A percentile compares a stretch with the other conserved stretches of the same genome.
Evolutionary conservation across 2,888 invertebrate species (phyloP).

Genomic region (Xanthia icteritia): DNA sequence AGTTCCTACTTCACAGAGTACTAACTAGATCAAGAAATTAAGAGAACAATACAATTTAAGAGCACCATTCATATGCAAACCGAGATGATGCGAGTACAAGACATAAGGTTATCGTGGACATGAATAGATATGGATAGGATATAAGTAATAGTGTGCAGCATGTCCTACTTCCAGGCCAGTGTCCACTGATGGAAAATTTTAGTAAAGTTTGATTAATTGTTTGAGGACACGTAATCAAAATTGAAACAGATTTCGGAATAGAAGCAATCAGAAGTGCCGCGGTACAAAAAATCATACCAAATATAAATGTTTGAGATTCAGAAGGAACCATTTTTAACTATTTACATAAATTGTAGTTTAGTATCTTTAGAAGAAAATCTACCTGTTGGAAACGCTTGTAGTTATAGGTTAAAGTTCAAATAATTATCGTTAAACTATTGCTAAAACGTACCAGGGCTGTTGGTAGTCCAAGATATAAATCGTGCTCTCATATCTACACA

Average conservation of each 20-base stretch:
- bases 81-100: slow-evolving; percentile 29
- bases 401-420: neutral
- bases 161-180: slow-evolving; percentile 51
- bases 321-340: neutral
- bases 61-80: slow-evolving; percentile 48
- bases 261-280: neutral
- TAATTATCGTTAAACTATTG: neutral
- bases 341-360: neutral
- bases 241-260: neutral
- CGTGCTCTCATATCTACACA: neutral
- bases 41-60: slow-evolving; percentile 44
- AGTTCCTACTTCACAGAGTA: neutral
- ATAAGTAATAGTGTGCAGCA: slow-evolving; percentile 31
- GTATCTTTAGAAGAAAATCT: neutral
- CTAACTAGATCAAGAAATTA: slow-evolving; percentile 20
- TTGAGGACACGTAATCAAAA: neutral
- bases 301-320: neutral
- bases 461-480: neutral
- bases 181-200: slow-evolving; percentile 50
- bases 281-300: neutral
- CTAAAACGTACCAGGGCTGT: neutral
- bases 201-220: slow-evolving; percentile 4
- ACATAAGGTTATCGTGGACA: slow-evolving; percentile 52
- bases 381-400: neutral
- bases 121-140: slow-evolving; percentile 43